Percentiles rank a stretch among this genome's conserved stretches.
Conservation (phyloP, 2,113 vertebrate species). For the Elephas maximus region DNA sequence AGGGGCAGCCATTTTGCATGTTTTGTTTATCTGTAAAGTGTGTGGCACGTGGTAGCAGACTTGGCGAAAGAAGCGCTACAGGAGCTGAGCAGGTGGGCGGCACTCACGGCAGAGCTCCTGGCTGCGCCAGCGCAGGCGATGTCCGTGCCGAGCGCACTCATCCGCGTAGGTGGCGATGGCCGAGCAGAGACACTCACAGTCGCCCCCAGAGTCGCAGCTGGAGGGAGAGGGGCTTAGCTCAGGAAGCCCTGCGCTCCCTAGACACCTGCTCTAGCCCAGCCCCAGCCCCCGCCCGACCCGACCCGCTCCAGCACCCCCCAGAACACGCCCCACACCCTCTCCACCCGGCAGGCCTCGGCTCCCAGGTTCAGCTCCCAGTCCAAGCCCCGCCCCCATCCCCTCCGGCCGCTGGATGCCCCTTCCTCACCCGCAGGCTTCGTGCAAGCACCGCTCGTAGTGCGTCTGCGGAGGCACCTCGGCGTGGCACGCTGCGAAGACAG, state of each 20-base stretch:
- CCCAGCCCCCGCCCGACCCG: no score
- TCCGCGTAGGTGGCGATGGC: conserved; percentile 94
- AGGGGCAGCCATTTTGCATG: neutral
- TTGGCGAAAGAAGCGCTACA: no score
- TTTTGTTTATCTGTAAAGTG: neutral
- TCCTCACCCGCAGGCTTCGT: conserved; percentile 95
- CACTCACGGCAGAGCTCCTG: conserved; percentile 95
- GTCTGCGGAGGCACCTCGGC: conserved; percentile 91
- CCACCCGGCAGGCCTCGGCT: no score
- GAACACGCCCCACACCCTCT: no score
- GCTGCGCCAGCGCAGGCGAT: conserved; percentile 93
- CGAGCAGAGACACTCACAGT: conserved; percentile 96
- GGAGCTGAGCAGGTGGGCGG: neutral
- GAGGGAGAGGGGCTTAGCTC: accelerated
- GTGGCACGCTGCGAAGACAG: conserved; percentile 91
- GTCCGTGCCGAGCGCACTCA: conserved; percentile 90
- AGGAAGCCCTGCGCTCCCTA: accelerated
- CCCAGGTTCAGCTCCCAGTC: no score
- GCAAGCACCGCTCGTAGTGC: conserved; percentile 95
- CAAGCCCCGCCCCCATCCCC: neutral
- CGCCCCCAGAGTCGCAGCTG: conserved; percentile 93
- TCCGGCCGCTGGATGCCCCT: no score
- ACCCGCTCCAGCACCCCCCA: neutral
- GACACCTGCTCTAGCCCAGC: accelerated
- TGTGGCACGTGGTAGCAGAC: neutral